These are phyloP conservation scores for Syrista parreyssii DNA, from an alignment of 2,888 invertebrate species.

Conservation along the genomic window DNA sequence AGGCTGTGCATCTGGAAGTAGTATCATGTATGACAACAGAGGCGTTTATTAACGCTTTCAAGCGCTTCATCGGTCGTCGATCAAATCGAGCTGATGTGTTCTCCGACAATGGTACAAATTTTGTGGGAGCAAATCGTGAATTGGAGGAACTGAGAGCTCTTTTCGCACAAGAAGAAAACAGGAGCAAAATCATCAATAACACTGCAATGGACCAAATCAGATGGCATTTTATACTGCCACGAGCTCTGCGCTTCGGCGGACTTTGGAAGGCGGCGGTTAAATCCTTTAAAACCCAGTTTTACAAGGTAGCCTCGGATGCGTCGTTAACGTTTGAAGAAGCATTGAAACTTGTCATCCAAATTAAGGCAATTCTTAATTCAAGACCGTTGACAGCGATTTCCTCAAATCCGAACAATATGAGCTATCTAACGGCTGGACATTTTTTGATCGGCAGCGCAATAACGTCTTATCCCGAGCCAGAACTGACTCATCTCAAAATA, in stretches of 20 bases:
- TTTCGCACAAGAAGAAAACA: conserved; percentile 1
- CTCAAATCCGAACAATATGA: conserved; percentile 23
- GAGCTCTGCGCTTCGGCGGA: conserved; percentile 40
- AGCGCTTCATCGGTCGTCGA: conserved; percentile 31
- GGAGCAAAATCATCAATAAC: conserved; percentile 3
- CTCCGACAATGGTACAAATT: conserved; percentile 37
- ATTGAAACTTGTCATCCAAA: conserved; percentile 14
- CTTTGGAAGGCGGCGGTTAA: conserved; percentile 43
- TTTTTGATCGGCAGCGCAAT: conserved; percentile 25
- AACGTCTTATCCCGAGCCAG: conserved; percentile 12
- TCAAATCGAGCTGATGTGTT: conserved; percentile 27
- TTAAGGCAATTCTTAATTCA: conserved; percentile 29
- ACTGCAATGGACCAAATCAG: conserved; percentile 12
- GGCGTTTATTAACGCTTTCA: conserved; percentile 28
- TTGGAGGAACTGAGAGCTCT: conserved; percentile 10
- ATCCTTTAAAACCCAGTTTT: conserved; percentile 35
- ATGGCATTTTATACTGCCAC: conserved; percentile 42
- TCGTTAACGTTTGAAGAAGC: conserved; percentile 36
- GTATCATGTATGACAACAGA: conserved; percentile 27
- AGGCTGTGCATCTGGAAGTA: conserved; percentile 38
- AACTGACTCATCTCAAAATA: conserved; percentile 10
- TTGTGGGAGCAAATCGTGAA: conserved; percentile 27
- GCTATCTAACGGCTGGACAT: conserved; percentile 21
- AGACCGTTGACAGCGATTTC: conserved; percentile 24
- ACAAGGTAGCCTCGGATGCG: conserved; percentile 2